Percentiles rank a stretch among this genome's conserved stretches.
Conservation (phyloP, 53 echinoderm and acorn worm genomes). For the Paracentrotus lividus region DNA sequence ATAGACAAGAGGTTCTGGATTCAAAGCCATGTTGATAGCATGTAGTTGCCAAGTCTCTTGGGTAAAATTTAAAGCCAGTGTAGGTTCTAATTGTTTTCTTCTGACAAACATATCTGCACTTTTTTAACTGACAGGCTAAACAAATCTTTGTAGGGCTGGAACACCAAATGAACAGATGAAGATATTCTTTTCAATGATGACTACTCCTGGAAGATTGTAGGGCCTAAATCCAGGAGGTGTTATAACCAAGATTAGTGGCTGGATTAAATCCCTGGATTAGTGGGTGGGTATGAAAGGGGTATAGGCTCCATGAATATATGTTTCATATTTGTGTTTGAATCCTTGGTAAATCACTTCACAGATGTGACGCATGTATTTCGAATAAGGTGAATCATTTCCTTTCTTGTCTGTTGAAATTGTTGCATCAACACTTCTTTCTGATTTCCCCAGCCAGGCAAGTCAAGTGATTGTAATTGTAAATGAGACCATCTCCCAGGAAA, state of each 20-base stretch:
- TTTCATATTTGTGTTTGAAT: conserved; percentile 20
- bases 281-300: neutral
- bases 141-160: too few species aligned
- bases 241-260: neutral
- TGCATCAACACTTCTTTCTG: conserved; percentile 42
- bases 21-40: too few species aligned
- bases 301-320: conserved; percentile 1
- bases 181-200: too few species aligned
- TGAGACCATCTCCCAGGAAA: conserved; percentile 39
- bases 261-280: neutral
- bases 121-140: too few species aligned
- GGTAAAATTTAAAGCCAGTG: too few species aligned
- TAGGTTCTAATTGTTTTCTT: too few species aligned
- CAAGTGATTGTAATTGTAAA: conserved; percentile 51
- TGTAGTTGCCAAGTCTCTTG: too few species aligned
- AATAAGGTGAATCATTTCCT: conserved; percentile 61
- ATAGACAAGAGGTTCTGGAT: too few species aligned
- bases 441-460: conserved; percentile 21
- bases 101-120: too few species aligned
- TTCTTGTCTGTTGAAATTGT: conserved; percentile 52
- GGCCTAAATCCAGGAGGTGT: too few species aligned
- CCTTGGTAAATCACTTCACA: conserved; percentile 51
- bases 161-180: too few species aligned
- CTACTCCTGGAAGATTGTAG: too few species aligned
- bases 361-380: conserved; percentile 50